Base-by-base conservation (phyloP, 2,113 vertebrate genomes). In the Cygnus atratus region DNA sequence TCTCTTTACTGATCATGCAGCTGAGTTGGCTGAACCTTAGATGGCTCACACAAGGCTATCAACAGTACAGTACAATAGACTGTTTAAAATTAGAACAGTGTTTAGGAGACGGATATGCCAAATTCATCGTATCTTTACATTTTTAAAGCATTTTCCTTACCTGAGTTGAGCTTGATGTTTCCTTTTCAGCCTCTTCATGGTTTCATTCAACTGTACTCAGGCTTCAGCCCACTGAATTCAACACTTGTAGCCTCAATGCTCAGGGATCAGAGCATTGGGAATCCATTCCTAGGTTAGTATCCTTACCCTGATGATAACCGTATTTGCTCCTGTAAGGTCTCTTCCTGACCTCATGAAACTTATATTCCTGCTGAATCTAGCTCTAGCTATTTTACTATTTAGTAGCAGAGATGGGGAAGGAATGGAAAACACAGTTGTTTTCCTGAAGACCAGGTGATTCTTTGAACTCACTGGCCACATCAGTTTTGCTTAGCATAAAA, bases 1-100 rank as follows among this genome's bases (percentile, higher is more conserved):
- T 97, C 97, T 97, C 92, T 92, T 68, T 72, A 94, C 50, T 93
- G 96, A 94, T 95, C 81, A 6, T 92, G 95, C 97, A 97, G 97
- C 97, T 98, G 97, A 92, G 89, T 52, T 97, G 97, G 97, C 97
- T 97, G 97, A 97, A 97, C 95, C 97, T 97, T 95, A n/a, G 79
- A 92, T 96, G 92, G 94, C 96, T 97, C 96, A 92, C 94, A 96
- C 88, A 79, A 91, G 88, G 91, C 96, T 95, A 97, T 97, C 93
- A 95, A 95, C 88, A 96, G 92, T 79, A 94, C 72, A 88, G 43
- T 89, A 94, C 93, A 94, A 95, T 25, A 79, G 80, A 92, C 79
- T 89, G 74, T 94, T 96, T 93, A 95, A 96, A 96, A 96, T 96
- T 89, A 92, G 88, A 94, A 84, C n/a, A 67, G 33, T 44, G 21